Base-by-base conservation (phyloP, 2,888 invertebrate species). In the Ornithoptera alexandrae region DNA sequence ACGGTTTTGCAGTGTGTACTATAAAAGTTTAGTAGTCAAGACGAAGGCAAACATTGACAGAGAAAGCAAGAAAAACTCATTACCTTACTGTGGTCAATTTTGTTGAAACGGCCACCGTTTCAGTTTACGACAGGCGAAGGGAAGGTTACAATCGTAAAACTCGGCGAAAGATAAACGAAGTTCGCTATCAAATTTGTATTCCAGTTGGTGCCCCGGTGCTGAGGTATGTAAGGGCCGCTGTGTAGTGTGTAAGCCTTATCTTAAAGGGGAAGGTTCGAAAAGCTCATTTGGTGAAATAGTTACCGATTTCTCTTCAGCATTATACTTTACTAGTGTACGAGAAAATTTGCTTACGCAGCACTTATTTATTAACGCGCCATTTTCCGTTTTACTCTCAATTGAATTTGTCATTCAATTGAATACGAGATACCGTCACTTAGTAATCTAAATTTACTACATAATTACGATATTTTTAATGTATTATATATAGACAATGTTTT, bases 121-220 rank as follows among this genome's bases (percentile, higher is more conserved):
- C 69, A 58, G 66, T 70, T 70, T 70, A 70, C 69, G 69, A 70
- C 62, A 66, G 69, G 24, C 69, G 58, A 59, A 65, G 66, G 69
- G 66, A 66, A 66, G 69, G 69, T 65, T 65, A 65, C 65, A 62
- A 65, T 68, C 67, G 69, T 69, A 69, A 69, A 69, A 65, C 65
- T 63, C 68, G 50, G 68, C 59, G 63, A 64, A 61, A 69, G 69
- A 69, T 69, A 69, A 69, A 69, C 69, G 69, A 69, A 69, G 69
- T 69, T 69, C 62, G 61, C 69, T 62, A 69, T 69, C 69, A 69
- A 69, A 70, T 70, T 70, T 70, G 70, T 70, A 70, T 70, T 70
- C 66, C 58, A 67, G 62, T 63, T 62, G 66, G 62, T 58, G 36
- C 53, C 24, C 61, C 65, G 63, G 62, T 67, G 59, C 59, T 63